Percentiles rank a stretch among this genome's conserved stretches.
These are phyloP conservation scores for Sus scrofa DNA, from an alignment of 2,113 vertebrate species.

Conservation along the genomic window DNA sequence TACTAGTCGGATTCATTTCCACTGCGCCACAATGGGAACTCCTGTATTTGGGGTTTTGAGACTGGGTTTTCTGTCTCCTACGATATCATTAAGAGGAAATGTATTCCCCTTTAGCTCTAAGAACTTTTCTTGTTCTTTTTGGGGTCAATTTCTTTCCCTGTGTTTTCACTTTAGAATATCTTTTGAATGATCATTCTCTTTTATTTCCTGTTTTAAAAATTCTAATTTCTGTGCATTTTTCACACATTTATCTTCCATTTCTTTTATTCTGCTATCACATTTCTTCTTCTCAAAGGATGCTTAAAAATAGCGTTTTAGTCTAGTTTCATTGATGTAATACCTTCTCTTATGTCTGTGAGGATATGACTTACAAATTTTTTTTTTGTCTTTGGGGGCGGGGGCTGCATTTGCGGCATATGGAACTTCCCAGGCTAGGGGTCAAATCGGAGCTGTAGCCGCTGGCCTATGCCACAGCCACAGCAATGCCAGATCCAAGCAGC, in stretches of 20 bases:
- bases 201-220: constrained; percentile 22
- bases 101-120: not conserved
- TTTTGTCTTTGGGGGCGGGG: too few relatives aligned
- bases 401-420: too few relatives aligned
- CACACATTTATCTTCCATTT: not conserved
- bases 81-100: constrained; percentile 23
- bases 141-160: not conserved
- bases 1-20: too few relatives aligned
- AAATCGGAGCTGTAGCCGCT: too few relatives aligned
- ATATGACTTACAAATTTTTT: not conserved
- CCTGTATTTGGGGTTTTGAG: not conserved
- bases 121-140: not conserved
- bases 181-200: constrained; percentile 24
- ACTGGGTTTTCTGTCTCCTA: not conserved
- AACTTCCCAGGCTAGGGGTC: too few relatives aligned
- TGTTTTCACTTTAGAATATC: not conserved
- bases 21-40: too few relatives aligned
- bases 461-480: too few relatives aligned
- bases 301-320: constrained; percentile 50
- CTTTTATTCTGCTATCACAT: not conserved
- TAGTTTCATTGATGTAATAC: not conserved
- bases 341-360: not conserved
- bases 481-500: too few relatives aligned
- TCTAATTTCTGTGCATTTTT: constrained; percentile 53
- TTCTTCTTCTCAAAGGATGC: constrained; percentile 34